A percentile compares a stretch with the other conserved stretches of the same genome.
Conservation (phyloP, 30 jellyfish, hydroid and myxozoan species). For the Nemopilema nomurai region DNA sequence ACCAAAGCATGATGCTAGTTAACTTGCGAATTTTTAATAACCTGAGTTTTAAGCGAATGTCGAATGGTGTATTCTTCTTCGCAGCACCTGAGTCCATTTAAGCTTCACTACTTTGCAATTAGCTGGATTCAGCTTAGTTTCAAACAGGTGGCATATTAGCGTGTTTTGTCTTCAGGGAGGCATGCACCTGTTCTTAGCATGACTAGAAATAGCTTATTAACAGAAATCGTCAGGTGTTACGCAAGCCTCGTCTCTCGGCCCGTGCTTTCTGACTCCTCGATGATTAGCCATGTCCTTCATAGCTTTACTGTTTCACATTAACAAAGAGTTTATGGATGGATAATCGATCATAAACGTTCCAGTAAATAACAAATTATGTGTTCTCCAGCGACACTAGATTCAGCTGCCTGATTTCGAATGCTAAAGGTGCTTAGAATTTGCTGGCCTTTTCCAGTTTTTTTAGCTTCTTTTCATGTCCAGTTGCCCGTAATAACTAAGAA, state of each 20-base stretch:
- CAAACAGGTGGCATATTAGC: not conserved
- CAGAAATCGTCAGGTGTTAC: not conserved
- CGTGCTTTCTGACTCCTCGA: too few relatives aligned
- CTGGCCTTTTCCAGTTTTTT: too few relatives aligned
- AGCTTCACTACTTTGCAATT: not conserved
- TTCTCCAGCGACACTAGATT: too few relatives aligned
- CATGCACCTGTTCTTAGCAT: not conserved
- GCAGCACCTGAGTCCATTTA: not conserved
- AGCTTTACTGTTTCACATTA: too few relatives aligned
- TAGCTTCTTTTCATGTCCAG: too few relatives aligned
- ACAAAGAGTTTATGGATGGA: too few relatives aligned
- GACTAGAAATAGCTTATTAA: not conserved
- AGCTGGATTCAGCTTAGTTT: not conserved
- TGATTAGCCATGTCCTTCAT: too few relatives aligned
- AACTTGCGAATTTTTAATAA: not conserved
- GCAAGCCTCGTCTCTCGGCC: not conserved
- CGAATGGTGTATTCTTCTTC: not conserved
- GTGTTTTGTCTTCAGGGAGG: not conserved
- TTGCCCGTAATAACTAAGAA: too few relatives aligned
- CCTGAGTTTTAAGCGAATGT: not conserved
- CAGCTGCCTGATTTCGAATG: too few relatives aligned
- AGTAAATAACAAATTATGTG: too few relatives aligned
- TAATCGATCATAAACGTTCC: too few relatives aligned
- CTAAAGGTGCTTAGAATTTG: too few relatives aligned
- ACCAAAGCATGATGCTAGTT: not conserved